Percentiles rank a stretch among this genome's conserved stretches.
These are phyloP conservation scores for Cabera pusaria DNA, from an alignment of 2,888 invertebrate species.

Conservation along the genomic window DNA sequence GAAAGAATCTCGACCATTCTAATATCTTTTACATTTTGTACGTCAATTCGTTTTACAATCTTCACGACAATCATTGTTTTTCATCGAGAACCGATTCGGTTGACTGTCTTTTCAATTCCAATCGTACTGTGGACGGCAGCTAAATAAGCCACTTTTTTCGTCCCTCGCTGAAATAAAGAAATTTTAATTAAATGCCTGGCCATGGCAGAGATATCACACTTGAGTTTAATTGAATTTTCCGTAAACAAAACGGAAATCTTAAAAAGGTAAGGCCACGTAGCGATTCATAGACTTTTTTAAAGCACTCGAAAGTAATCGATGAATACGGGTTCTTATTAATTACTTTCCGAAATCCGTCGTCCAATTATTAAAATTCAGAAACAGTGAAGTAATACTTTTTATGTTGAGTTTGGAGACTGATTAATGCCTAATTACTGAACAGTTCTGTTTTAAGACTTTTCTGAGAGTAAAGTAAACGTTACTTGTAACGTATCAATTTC, in stretches of 20 bases:
- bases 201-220: slow-evolving; percentile 37
- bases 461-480: no score
- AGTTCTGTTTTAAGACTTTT: no score
- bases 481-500: no score
- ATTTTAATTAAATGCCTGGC: slow-evolving; percentile 39
- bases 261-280: slow-evolving; percentile 4
- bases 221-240: slow-evolving; percentile 40
- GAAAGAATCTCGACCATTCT: slow-evolving; percentile 28
- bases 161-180: slow-evolving; percentile 36
- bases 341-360: background rate
- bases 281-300: slow-evolving; percentile 3
- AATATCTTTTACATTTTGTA: slow-evolving; percentile 32
- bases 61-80: slow-evolving; percentile 49
- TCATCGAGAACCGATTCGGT: slow-evolving; percentile 52
- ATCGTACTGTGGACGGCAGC: slow-evolving; percentile 31
- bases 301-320: slow-evolving; percentile 3
- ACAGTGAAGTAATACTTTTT: no score
- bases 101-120: slow-evolving; percentile 39
- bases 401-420: no score
- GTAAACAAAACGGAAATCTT: slow-evolving; percentile 20
- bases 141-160: slow-evolving; percentile 40
- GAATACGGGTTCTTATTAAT: background rate
- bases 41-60: slow-evolving; percentile 42
- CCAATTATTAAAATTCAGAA: background rate
- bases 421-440: no score